Evolutionary conservation across 2,797 vertebrate species (phyloP).

Genomic region (Falco concolor): DNA sequence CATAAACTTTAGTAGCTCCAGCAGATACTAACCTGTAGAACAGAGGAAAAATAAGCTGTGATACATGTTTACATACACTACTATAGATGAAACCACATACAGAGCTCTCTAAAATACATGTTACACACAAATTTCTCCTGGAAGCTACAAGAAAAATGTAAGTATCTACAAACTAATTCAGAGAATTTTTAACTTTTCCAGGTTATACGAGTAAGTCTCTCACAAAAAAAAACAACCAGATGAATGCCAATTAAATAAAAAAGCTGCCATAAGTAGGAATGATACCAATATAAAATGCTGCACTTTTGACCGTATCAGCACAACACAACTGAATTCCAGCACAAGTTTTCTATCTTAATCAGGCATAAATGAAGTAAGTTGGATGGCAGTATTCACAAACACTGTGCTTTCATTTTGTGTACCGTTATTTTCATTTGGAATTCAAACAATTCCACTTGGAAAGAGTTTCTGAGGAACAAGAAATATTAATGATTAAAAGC

Average conservation of each 20-base stretch:
- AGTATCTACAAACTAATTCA: not conserved
- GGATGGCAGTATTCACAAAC: not conserved
- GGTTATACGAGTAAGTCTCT: not conserved
- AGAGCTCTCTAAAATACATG: not conserved
- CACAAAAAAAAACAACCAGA: not conserved
- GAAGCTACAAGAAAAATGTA: not conserved
- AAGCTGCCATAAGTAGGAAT: not conserved
- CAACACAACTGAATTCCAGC: not conserved
- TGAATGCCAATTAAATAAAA: not conserved
- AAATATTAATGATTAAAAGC: not conserved
- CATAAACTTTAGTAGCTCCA: conserved; percentile 90
- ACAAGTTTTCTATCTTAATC: not conserved
- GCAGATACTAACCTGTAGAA: conserved; percentile 84
- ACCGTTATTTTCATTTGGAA: not conserved
- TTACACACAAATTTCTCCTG: not conserved
- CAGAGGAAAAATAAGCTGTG: not conserved
- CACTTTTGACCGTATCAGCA: not conserved
- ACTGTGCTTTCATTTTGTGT: not conserved
- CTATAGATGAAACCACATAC: not conserved
- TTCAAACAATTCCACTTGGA: not conserved
- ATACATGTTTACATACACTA: not conserved
- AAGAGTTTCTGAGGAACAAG: not conserved
- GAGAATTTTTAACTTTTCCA: not conserved
- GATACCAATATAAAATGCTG: not conserved
- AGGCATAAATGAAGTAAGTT: not conserved